Percentiles rank a stretch among this genome's conserved stretches.
These are phyloP conservation scores for Guaruba guarouba DNA, from an alignment of 2,113 vertebrate genomes.

Conservation along the genomic window DNA sequence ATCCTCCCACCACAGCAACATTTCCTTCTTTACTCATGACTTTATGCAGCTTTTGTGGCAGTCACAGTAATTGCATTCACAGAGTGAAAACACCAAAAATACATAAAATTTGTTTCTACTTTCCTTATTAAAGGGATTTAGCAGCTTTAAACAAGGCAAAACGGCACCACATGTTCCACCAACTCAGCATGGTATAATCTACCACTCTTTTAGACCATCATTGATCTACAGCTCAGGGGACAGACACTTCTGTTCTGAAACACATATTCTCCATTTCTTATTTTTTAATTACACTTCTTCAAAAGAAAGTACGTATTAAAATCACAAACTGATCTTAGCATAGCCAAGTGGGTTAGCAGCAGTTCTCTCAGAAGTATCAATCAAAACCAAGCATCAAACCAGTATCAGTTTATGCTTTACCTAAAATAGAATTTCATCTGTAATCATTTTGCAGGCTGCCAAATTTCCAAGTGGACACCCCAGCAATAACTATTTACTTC, in stretches of 20 bases:
- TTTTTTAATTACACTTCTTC: background rate
- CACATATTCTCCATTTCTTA: background rate
- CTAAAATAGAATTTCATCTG: background rate
- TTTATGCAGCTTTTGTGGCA: background rate
- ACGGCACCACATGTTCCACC: background rate
- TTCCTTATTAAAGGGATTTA: conserved; percentile 11
- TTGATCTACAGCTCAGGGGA: background rate
- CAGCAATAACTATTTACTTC: background rate
- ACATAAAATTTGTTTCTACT: background rate
- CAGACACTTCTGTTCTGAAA: background rate
- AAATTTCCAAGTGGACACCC: background rate
- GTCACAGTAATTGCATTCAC: background rate
- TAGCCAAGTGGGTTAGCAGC: background rate
- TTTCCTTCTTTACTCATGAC: background rate
- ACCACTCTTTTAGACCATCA: background rate
- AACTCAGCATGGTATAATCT: background rate
- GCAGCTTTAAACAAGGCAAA: conserved; percentile 4
- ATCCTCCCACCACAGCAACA: background rate
- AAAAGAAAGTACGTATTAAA: background rate
- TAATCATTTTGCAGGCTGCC: background rate
- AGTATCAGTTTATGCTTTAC: background rate
- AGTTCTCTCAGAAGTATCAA: background rate
- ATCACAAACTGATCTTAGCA: background rate
- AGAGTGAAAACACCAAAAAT: background rate
- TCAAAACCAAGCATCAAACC: background rate